Conservation (phyloP, 2,797 vertebrate species). For the Dipus sagitta region DNA sequence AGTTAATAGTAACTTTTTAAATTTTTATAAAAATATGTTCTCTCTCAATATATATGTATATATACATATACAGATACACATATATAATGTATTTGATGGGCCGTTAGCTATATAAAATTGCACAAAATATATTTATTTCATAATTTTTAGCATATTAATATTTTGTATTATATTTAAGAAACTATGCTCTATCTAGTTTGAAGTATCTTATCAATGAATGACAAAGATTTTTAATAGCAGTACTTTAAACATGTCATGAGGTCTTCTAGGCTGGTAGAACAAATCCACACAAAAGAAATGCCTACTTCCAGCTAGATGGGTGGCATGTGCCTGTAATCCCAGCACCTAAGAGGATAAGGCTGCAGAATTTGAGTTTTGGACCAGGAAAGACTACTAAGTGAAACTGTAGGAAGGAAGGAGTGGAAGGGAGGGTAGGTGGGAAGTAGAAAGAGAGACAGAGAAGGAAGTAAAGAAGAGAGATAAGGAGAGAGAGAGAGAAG, state of each 20-base stretch:
- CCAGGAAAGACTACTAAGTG: neutral
- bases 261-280: neutral
- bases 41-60: no score
- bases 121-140: neutral
- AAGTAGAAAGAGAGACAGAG: rapidly evolving
- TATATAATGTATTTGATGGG: neutral
- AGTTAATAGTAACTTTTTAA: neutral
- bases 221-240: neutral
- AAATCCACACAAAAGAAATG: neutral
- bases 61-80: no score
- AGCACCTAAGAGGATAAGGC: neutral
- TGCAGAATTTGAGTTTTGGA: neutral
- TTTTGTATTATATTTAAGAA: neutral
- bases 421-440: no score
- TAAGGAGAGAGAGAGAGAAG: no score
- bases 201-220: neutral
- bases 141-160: neutral
- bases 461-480: no score
- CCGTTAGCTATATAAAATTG: neutral
- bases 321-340: neutral
- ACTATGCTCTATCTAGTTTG: neutral
- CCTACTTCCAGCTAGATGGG: neutral
- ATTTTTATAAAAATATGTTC: no score
- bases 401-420: neutral
- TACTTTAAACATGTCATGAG: neutral